Conservation (phyloP, 1,140 invertebrate genomes). For the Colletes gigas region DNA sequence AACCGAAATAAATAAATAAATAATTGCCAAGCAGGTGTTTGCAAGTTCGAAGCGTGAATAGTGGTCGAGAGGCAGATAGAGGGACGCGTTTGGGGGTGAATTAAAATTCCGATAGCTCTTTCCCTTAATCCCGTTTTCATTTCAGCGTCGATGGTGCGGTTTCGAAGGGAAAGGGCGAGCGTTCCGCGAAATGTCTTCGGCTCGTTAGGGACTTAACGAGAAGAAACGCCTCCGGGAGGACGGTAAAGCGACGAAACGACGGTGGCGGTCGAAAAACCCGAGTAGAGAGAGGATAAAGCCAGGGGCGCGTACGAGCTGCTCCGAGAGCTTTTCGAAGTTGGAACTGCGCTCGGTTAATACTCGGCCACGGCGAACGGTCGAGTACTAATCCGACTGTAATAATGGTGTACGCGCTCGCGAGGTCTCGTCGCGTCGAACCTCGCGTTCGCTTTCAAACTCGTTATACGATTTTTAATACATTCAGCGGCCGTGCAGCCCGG, state of each 20-base stretch:
- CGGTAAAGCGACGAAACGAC: slow-evolving; percentile 23
- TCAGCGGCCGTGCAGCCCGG: neutral
- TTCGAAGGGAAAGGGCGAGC: neutral
- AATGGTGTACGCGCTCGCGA: slow-evolving; percentile 43
- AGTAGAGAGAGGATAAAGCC: slow-evolving; percentile 22
- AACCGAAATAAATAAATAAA: no score
- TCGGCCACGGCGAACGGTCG: slow-evolving; percentile 36
- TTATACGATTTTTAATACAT: slow-evolving; percentile 50
- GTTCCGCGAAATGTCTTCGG: slow-evolving; percentile 59
- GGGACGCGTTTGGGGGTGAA: slow-evolving; percentile 40
- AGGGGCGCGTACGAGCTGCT: slow-evolving; percentile 27
- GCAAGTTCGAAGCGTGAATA: no score
- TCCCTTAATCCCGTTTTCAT: neutral
- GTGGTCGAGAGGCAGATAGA: neutral
- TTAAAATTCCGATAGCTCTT: slow-evolving; percentile 61
- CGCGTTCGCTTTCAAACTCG: slow-evolving; percentile 39
- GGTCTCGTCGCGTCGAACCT: slow-evolving; percentile 32
- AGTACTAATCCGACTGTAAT: slow-evolving; percentile 63
- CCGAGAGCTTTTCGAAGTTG: slow-evolving; percentile 51
- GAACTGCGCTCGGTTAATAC: slow-evolving; percentile 40
- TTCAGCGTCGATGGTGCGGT: neutral
- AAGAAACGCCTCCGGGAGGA: slow-evolving; percentile 60
- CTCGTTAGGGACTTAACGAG: slow-evolving; percentile 70
- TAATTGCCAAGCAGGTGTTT: no score
- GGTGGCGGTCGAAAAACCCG: neutral